Conservation (phyloP, 2,113 vertebrate species). For the Hydropotes inermis region DNA sequence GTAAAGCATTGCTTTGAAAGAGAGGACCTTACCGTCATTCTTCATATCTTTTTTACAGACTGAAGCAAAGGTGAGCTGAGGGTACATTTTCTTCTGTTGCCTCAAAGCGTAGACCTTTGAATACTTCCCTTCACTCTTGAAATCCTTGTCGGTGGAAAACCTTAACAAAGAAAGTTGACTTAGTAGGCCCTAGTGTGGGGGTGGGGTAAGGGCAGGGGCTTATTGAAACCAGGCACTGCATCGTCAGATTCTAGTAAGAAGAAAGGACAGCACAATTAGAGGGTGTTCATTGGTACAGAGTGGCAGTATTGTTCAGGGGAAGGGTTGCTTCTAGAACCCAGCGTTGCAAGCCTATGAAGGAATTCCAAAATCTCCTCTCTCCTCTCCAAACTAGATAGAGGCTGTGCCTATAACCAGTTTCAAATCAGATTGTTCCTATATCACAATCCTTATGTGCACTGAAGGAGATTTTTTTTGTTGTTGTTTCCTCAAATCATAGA, state of each 20-base stretch:
- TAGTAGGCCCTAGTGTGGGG: neutral
- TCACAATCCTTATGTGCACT: neutral
- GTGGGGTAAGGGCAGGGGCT: neutral
- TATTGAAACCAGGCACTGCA: neutral
- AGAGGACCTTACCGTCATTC: constrained; percentile 7
- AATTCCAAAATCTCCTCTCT: neutral
- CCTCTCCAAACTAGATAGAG: neutral
- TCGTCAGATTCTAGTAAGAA: neutral
- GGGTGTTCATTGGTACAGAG: neutral
- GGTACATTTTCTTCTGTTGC: constrained; percentile 60
- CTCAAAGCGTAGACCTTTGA: constrained; percentile 37
- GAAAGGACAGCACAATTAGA: neutral
- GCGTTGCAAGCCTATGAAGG: neutral
- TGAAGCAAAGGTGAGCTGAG: constrained; percentile 49
- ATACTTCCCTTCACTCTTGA: constrained; percentile 66
- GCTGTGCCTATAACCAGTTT: neutral
- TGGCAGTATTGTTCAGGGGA: neutral
- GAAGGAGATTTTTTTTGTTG: neutral
- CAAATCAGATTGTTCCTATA: neutral
- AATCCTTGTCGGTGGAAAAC: constrained; percentile 67
- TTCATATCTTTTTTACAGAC: neutral
- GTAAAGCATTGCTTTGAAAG: neutral
- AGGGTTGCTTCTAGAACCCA: neutral
- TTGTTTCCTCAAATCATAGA: neutral
- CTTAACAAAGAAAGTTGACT: constrained; percentile 50